Evolutionary conservation across 2,113 vertebrate species (phyloP).

Genomic region (Gyps fulvus): DNA sequence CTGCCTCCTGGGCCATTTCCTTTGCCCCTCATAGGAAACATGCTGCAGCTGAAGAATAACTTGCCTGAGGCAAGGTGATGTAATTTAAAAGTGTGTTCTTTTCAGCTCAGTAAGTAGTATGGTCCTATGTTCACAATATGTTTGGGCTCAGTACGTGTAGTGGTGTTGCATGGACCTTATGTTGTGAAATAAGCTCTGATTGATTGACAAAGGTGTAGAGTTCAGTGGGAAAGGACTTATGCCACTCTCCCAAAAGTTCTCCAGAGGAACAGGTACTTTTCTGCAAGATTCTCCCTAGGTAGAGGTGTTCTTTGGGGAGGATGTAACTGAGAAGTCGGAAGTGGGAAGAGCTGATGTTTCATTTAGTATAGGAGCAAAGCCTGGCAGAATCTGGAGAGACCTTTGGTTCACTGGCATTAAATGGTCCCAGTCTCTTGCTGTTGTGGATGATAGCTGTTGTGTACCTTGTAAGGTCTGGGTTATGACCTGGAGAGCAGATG

Average conservation of each 20-base stretch:
- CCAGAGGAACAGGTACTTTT: constrained; percentile 2
- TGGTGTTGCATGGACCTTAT: constrained; percentile 44
- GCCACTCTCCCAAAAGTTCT: background rate
- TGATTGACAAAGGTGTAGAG: constrained; percentile 22
- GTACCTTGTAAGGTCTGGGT: background rate
- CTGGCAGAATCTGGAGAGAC: background rate
- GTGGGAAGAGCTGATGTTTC: background rate
- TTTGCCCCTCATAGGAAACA: background rate
- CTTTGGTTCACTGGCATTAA: background rate
- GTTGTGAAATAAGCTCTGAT: constrained; percentile 49
- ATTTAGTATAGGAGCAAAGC: background rate
- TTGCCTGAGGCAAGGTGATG: background rate
- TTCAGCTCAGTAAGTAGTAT: constrained; percentile 5
- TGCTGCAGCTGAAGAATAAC: background rate
- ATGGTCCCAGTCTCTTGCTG: background rate
- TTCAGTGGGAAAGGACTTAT: constrained; percentile 52
- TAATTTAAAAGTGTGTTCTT: background rate
- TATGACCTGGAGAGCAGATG: background rate
- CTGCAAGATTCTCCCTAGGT: background rate
- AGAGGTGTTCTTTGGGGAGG: background rate
- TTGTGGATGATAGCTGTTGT: background rate
- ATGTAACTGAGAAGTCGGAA: background rate
- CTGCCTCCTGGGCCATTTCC: background rate
- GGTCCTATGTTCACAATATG: constrained; percentile 25
- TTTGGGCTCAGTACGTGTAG: background rate